Base-by-base conservation (phyloP, 2,113 vertebrate genomes). In the Zosterops borbonicus region DNA sequence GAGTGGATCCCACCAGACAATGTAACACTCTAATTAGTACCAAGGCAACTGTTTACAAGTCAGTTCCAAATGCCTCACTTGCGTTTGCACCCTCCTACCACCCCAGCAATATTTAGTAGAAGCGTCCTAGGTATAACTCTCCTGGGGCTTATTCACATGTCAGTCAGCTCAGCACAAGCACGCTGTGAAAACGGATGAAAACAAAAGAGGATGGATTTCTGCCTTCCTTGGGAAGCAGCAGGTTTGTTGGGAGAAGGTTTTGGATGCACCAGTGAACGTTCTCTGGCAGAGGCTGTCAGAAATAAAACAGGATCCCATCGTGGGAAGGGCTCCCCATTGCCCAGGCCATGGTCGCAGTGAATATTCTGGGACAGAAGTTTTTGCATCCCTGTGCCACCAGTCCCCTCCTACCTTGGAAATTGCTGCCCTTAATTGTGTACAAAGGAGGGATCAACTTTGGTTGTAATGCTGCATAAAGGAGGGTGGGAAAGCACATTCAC, bases 1-100 rank as follows among this genome's bases (percentile, higher is more conserved):
- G 90, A 95, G 83, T 49, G 58, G 90, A 92, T 92, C 86, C 90
- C 96, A 97, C 88, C 92, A 96, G 93, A 94, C 93, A 96, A 92
- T 94, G 73, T 94, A 95, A 78, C 69, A 78, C 80, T 79, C 84
- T 95, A 93, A 95, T 90, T 87, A 89, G 90, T 87, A 90, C 94
- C 94, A 92, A 93, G 93, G 92, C 95, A 97, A 96, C 96, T 96
- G 94, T 97, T 96, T 97, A 96, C 93, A 79, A 93, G 90, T 83
- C 93, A 89, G 73, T 83, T 95, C 92, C 90, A 96, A 96, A 93
- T 90, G 64, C 94, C 92, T 96, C 92, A 76, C 65, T 96, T 90
- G 92, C 77, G 1, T 94, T 94, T 96, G 93, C 92, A 95, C 90
- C 95, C 90, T 97, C 93, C 95, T 93, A 96, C 94, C 80, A 75